These are phyloP conservation scores for Aleadryas rufinucha DNA, from an alignment of 2,113 vertebrate species.

Conservation along the genomic window DNA sequence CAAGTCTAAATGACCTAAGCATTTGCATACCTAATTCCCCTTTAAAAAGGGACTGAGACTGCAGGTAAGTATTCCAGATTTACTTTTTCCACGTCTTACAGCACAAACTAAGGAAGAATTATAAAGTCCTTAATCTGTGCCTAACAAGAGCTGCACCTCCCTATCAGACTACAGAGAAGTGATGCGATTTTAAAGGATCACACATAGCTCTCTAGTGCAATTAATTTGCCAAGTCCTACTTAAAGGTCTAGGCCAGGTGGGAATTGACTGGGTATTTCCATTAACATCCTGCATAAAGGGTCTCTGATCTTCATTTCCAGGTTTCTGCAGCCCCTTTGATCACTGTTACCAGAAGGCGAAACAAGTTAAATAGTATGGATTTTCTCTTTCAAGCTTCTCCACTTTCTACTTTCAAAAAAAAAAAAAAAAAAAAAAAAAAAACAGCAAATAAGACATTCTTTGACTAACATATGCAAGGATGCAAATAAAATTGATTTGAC, in stretches of 20 bases:
- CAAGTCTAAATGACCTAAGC: background rate
- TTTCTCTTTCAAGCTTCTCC: slow-evolving; percentile 18
- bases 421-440: background rate
- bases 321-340: slow-evolving; percentile 29
- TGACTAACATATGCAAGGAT: background rate
- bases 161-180: background rate
- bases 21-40: background rate
- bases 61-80: background rate
- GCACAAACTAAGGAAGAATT: background rate
- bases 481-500: background rate
- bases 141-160: background rate
- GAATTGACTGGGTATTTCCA: slow-evolving; percentile 37
- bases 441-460: background rate
- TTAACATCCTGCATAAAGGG: slow-evolving; percentile 19
- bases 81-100: background rate
- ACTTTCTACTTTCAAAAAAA: background rate
- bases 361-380: background rate
- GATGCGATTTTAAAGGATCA: background rate
- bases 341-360: slow-evolving; percentile 20
- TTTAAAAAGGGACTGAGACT: background rate
- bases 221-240: slow-evolving; percentile 36
- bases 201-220: background rate
- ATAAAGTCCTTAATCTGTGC: background rate
- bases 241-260: slow-evolving; percentile 28
- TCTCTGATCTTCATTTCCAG: slow-evolving; percentile 38